phyloP scores from a whole-genome alignment of 2,797 vertebrate genomes.

The Anguilla pacifica region DNA sequence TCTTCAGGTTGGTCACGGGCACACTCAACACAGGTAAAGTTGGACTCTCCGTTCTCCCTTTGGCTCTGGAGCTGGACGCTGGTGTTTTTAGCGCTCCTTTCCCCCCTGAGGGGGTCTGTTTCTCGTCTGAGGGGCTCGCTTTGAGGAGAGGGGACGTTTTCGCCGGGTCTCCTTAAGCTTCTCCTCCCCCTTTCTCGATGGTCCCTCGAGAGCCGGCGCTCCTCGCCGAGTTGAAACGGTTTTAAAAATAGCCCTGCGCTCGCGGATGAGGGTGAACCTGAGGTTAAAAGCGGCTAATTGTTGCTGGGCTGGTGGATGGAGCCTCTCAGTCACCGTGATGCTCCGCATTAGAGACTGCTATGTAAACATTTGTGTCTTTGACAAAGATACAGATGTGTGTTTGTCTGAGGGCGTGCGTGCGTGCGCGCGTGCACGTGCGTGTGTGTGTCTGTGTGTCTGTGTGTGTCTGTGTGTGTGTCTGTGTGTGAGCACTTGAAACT shows the following conservation, averaged over 20 bases:
- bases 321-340: background rate
- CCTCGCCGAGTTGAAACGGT: background rate
- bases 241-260: background rate
- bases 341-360: background rate
- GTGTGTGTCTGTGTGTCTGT: background rate
- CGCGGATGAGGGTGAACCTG: background rate
- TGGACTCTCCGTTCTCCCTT: background rate
- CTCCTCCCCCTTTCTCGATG: background rate
- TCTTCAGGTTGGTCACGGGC: slow-evolving; percentile 92
- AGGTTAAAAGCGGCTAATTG: background rate
- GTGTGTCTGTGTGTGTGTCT: slow-evolving; percentile 9
- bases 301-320: background rate
- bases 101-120: background rate
- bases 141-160: background rate
- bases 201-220: background rate
- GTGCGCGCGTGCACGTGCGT: background rate
- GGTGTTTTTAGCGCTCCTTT: background rate
- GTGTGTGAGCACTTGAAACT: background rate
- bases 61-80: background rate
- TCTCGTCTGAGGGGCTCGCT: background rate
- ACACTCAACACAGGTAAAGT: slow-evolving; percentile 90
- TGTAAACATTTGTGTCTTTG: background rate
- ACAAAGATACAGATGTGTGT: background rate
- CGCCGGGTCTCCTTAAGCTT: background rate
- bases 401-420: background rate